Percentiles rank a stretch among this genome's conserved stretches.
Evolutionary conservation across 2,888 invertebrate species (phyloP).

Genomic region (Acanthosepion esculentum): DNA sequence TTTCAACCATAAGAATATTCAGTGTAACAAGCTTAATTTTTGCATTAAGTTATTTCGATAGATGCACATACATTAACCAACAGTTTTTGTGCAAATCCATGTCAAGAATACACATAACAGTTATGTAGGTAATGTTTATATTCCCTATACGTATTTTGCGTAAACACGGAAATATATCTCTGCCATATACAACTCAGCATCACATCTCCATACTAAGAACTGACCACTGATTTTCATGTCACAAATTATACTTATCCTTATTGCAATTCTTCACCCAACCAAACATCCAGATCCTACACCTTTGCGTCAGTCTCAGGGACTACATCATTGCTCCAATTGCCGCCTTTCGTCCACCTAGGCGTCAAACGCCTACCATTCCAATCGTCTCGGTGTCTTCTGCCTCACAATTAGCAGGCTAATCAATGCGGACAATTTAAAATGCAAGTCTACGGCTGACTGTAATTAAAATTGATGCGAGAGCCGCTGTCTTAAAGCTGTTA

Average conservation of each 20-base stretch:
- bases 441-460: slow-evolving; percentile 41
- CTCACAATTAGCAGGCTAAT: neutral
- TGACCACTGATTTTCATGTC: no score
- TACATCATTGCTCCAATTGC: no score
- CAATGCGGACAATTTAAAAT: slow-evolving; percentile 40
- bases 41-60: no score
- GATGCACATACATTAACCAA: no score
- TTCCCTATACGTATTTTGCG: no score
- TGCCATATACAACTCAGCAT: neutral
- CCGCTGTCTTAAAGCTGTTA: neutral
- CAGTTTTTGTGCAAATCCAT: no score
- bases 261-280: neutral
- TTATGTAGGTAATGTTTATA: no score
- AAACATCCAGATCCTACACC: neutral
- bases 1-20: no score
- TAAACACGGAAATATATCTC: no score
- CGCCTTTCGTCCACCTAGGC: neutral
- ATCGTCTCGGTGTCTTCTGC: neutral
- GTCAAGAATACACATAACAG: no score
- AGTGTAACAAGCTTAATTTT: no score
- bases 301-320: neutral
- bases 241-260: neutral
- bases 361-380: neutral
- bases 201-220: no score
- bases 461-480: slow-evolving; percentile 46